A percentile compares a stretch with the other conserved stretches of the same genome.
Evolutionary conservation across 2,113 vertebrate species (phyloP).

Genomic region (Tragelaphus strepsiceros): DNA sequence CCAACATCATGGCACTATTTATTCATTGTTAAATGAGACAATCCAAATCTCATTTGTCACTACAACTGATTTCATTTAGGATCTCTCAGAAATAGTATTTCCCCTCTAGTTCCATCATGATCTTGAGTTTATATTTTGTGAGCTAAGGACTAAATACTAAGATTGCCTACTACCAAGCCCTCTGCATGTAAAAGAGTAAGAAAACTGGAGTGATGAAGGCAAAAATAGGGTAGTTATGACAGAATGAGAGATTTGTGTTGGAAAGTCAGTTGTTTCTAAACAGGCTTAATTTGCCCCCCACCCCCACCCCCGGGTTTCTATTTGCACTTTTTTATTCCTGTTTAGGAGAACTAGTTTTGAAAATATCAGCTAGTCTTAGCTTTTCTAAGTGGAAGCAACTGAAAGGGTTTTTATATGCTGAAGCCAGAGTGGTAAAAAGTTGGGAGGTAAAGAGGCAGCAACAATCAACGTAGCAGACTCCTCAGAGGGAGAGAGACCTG

Average conservation of each 20-base stretch:
- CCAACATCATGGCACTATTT: background rate
- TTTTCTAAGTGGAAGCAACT: background rate
- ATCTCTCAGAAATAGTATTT: background rate
- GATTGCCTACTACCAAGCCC: background rate
- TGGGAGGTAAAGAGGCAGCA: background rate
- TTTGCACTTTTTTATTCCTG: background rate
- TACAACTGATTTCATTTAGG: background rate
- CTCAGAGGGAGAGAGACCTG: background rate
- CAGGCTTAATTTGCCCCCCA: background rate
- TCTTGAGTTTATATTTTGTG: background rate
- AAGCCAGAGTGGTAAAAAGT: background rate
- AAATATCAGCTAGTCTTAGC: background rate
- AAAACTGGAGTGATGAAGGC: background rate
- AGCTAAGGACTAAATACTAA: background rate
- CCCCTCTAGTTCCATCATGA: background rate
- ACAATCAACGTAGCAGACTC: background rate
- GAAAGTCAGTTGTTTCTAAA: background rate
- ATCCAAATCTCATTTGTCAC: background rate
- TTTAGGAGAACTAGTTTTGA: slow-evolving; percentile 2
- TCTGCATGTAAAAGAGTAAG: background rate
- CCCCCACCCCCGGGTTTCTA: background rate
- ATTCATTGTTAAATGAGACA: background rate
- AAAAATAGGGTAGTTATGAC: background rate
- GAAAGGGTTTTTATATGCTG: background rate
- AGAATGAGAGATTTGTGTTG: background rate